These are phyloP conservation scores for Petrophora chlorosata DNA, from an alignment of 2,888 invertebrate species.

Conservation along the genomic window DNA sequence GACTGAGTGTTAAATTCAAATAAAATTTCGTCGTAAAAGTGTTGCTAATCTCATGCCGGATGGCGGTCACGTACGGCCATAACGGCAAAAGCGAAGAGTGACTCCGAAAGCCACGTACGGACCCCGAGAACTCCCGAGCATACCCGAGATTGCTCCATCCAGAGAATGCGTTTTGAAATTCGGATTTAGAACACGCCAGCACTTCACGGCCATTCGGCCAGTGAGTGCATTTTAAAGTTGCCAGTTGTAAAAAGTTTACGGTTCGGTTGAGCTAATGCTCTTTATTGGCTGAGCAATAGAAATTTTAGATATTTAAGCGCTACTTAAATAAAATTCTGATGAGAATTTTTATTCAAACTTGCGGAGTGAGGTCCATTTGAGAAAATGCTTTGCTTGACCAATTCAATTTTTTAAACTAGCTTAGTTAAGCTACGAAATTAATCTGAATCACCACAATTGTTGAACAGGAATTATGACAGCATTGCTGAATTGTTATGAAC, in stretches of 20 bases:
- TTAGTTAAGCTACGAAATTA: too few species aligned
- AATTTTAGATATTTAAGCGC: too few species aligned
- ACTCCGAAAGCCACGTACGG: conserved; percentile 52
- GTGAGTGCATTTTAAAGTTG: conserved; percentile 42
- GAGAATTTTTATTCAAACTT: too few species aligned
- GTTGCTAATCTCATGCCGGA: conserved; percentile 57
- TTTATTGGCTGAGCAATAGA: too few species aligned
- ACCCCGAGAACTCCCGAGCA: conserved; percentile 29
- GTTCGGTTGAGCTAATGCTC: too few species aligned
- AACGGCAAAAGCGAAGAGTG: conserved; percentile 52
- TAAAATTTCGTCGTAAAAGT: conserved; percentile 55
- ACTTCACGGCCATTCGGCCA: conserved; percentile 43
- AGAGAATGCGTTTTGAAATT: conserved; percentile 62
- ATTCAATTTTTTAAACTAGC: too few species aligned
- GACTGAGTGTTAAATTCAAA: conserved; percentile 52
- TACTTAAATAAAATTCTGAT: too few species aligned
- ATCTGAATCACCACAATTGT: conserved; percentile 8
- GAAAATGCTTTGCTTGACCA: too few species aligned
- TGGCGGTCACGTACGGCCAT: conserved; percentile 68
- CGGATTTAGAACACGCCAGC: conserved; percentile 44
- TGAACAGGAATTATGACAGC: conserved; percentile 9
- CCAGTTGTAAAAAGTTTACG: background rate
- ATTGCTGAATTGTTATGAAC: conserved; percentile 20
- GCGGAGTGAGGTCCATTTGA: too few species aligned
- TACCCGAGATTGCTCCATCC: conserved; percentile 64